Evolutionary conservation across 2,888 invertebrate genomes (phyloP), one percentile per base, ranked within the genome.

Genomic region (Andrena praecox): DNA sequence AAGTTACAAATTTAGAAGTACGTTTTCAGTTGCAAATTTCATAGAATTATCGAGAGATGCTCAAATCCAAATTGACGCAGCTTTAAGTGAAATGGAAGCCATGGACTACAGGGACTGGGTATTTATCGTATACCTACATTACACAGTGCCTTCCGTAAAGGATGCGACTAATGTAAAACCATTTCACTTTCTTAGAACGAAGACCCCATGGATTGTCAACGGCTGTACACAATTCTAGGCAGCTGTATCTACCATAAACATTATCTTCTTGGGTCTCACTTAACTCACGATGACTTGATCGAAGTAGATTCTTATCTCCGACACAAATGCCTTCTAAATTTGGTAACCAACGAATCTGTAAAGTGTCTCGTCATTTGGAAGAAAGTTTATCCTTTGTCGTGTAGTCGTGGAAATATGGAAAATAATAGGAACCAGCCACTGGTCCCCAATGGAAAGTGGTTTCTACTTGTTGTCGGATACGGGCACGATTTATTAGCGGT

Each of bases 61-160:
- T 0, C 96, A 96, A 89, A 95, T 97, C 86, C 97, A 97, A 93
- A 96, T 98, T 71, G 98, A 98, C 93, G 98, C 98, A 94, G 97
- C 98, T 42, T 95, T 98, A 62, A 97, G 97, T 89, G 98, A 98
- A 94, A 95, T 98, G 94, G 98, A 98, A 94, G 97, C 98, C 16
- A 97, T 97, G 94, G 98, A 98, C 94, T 98, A 98, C 93, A 95
- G 97, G 89, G 98, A 98, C 94, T 97, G 97, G 97, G 97, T 97
- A 93, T n/a, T 66, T 54, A 27, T 27, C 20, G 20, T 59, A 0
- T 48, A 35, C 10, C 4, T 27, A 27, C 12, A 69, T 50, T 54
- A 67, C 62, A 27, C 35, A 92, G 0, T 42, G 42, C 4, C 16
- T 42, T 16, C 12, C 42, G 42, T 16, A 1, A 27, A 42, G 27